Evolutionary conservation across 2,113 vertebrate species (phyloP).

Genomic region (Zingel zingel): DNA sequence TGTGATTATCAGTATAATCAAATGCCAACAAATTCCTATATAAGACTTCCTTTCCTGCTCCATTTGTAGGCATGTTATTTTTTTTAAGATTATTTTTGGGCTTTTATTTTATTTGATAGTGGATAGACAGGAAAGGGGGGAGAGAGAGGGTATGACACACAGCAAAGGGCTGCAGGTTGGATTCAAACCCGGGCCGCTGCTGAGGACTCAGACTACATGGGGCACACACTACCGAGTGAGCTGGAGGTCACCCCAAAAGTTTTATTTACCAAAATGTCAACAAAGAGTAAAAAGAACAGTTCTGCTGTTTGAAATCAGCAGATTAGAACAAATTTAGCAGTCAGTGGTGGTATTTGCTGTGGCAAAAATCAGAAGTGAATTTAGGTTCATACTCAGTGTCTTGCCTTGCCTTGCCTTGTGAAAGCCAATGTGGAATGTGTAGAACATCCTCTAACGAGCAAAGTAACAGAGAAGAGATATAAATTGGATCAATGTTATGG

Average conservation of each 20-base stretch:
- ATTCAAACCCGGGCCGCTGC: too few relatives aligned
- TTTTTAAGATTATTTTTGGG: too few relatives aligned
- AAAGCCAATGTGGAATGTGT: conserved; percentile 11
- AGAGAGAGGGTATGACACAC: too few relatives aligned
- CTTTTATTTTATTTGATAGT: too few relatives aligned
- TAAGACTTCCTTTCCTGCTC: background rate
- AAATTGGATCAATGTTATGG: conserved; percentile 43
- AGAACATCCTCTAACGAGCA: background rate
- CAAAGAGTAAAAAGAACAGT: background rate
- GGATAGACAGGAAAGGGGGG: too few relatives aligned
- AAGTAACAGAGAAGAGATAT: background rate
- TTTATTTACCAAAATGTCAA: background rate
- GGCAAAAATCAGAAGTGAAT: background rate
- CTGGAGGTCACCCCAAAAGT: too few relatives aligned
- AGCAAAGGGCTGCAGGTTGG: too few relatives aligned
- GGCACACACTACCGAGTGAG: too few relatives aligned
- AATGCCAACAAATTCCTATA: too few relatives aligned
- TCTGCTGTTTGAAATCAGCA: background rate
- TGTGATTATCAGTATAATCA: background rate
- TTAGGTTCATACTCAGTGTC: background rate
- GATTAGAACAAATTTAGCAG: background rate
- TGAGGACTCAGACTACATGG: too few relatives aligned
- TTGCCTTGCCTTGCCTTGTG: background rate
- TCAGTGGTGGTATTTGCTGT: background rate
- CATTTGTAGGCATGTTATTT: background rate